Evolutionary conservation across 2,113 vertebrate species (phyloP), one percentile per base, ranked within the genome.

Genomic region (Sminthopsis crassicaudata): DNA sequence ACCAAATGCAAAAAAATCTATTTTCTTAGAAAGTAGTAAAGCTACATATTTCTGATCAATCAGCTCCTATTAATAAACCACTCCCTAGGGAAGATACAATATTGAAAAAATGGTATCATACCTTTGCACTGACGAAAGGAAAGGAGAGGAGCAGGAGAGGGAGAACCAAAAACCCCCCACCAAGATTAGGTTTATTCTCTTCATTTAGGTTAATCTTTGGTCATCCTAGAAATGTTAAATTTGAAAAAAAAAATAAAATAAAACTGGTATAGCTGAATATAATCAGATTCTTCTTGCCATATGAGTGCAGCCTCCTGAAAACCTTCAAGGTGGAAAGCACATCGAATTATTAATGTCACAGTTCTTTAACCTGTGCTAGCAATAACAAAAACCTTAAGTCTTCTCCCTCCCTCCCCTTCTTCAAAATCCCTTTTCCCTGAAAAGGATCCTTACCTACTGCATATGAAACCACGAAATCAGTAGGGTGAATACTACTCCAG

Each of bases 381-480:
- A 97, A 95, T 97, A 97, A 96, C 42, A 95, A 91, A 94, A 91
- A 55, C 8, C 0, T 54, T 94, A 53, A 95, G 95, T 95, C 88
- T 92, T 95, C 96, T 93, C 92, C n/a, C 94, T 95, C 30, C 4
- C 30, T 36, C 94, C 94, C 30, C 12, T 14, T 36, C 57, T 36
- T 30, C 57, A 60, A 60, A 67, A 36, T 60, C 60, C 60, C 30
- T 93, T 26, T 84, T 42, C 19, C 67, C 67, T 84, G n/a, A 84
- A 84, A 46, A 53, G 93, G n/a, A n/a, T 92, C 51, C 91, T 97
- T 94, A 95, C 91, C 95, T 97, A 95, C n/a, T 42, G 1, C 16
- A 84, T 22, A 84, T n/a, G 36, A 53, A n/a, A 10, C 23, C 53
- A 48, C 67, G 60, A 90, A 90, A 48, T 55, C 2, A n/a, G 46